Evolutionary conservation across 2,113 vertebrate genomes (phyloP).

Genomic region (Oreochromis niloticus): DNA sequence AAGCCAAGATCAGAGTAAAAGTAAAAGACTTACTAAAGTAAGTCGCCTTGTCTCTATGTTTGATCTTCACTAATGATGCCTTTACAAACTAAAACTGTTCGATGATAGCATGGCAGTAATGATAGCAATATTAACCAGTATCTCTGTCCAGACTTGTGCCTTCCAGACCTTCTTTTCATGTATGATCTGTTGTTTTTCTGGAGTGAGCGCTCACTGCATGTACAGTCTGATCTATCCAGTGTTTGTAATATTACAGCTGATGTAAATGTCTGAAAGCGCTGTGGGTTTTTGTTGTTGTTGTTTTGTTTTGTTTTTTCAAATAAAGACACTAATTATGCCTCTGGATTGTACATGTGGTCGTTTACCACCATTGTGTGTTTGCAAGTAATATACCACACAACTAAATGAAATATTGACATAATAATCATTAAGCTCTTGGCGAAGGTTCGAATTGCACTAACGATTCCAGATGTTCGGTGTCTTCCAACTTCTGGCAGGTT

Average conservation of each 20-base stretch:
- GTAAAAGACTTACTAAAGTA: neutral
- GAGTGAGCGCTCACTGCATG: neutral
- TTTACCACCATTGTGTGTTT: neutral
- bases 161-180: slow-evolving; percentile 5
- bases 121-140: slow-evolving; percentile 25
- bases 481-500: neutral
- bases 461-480: neutral
- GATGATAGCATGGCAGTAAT: slow-evolving; percentile 20
- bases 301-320: slow-evolving; percentile 27
- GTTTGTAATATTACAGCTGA: neutral
- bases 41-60: slow-evolving; percentile 5
- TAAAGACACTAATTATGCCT: slow-evolving; percentile 46
- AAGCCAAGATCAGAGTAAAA: neutral
- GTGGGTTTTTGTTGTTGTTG: neutral
- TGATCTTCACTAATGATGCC: slow-evolving; percentile 23
- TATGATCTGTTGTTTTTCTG: slow-evolving; percentile 2
- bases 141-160: slow-evolving; percentile 35
- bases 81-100: slow-evolving; percentile 1
- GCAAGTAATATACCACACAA: neutral
- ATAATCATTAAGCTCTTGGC: fast-evolving
- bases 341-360: neutral
- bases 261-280: neutral
- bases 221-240: neutral
- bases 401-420: neutral
- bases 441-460: neutral